Percentiles rank a stretch among this genome's conserved stretches.
These are phyloP conservation scores for Pandemis heparana DNA, from an alignment of 2,888 invertebrate species.

Conservation along the genomic window DNA sequence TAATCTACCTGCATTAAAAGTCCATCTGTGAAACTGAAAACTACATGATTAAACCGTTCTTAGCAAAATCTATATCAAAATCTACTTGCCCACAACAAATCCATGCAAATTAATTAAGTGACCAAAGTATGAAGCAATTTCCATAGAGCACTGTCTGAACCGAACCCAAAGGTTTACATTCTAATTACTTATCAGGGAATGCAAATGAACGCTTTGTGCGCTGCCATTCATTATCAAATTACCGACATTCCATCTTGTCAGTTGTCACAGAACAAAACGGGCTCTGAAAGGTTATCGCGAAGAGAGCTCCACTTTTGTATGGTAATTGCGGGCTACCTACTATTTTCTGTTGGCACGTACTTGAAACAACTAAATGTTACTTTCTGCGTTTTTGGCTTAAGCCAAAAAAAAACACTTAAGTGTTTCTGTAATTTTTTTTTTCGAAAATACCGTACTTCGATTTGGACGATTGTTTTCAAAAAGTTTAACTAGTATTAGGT, in stretches of 20 bases:
- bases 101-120: not conserved
- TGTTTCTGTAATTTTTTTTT: not conserved
- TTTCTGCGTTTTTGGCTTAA: not conserved
- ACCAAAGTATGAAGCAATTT: not conserved
- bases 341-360: slow-evolving; percentile 46
- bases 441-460: not conserved
- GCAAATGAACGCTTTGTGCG: slow-evolving; percentile 33
- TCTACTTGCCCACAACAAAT: no score
- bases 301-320: slow-evolving; percentile 70
- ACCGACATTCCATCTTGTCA: slow-evolving; percentile 35
- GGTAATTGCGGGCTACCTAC: slow-evolving; percentile 57
- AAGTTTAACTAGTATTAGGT: no score
- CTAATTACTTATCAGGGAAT: slow-evolving; percentile 33
- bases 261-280: slow-evolving; percentile 51
- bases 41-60: no score
- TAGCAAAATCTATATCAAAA: no score
- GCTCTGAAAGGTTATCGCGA: slow-evolving; percentile 49
- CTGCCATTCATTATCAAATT: slow-evolving; percentile 37
- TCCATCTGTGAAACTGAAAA: no score
- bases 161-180: slow-evolving; percentile 9
- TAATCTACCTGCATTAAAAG: no score
- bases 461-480: no score
- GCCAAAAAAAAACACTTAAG: no score
- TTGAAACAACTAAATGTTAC: slow-evolving; percentile 29
- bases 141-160: not conserved